Percentiles rank a stretch among this genome's conserved stretches.
phyloP scores from a whole-genome alignment of 2,113 vertebrate genomes.

The Meriones unguiculatus region DNA sequence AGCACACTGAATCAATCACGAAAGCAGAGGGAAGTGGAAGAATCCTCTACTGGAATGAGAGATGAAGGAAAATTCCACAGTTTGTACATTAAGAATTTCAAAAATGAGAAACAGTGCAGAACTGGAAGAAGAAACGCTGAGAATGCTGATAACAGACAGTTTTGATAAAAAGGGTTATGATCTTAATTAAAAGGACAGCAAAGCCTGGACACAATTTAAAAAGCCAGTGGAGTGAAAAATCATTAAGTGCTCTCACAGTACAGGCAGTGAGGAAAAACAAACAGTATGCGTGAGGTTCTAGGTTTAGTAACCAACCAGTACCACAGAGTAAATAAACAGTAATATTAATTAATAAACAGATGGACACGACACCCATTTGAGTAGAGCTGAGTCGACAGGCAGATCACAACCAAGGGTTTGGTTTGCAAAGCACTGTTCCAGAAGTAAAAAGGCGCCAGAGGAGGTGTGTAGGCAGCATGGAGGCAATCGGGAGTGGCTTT shows the following conservation, averaged over 20 bases:
- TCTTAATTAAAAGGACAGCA: slow-evolving; percentile 16
- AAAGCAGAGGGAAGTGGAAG: slow-evolving; percentile 28
- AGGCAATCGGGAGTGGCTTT: neutral
- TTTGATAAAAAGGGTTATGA: neutral
- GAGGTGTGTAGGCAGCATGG: neutral
- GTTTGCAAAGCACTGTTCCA: neutral
- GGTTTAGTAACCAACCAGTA: neutral
- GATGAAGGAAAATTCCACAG: neutral
- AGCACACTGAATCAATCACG: neutral
- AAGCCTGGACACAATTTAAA: neutral
- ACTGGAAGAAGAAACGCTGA: neutral
- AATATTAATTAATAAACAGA: neutral
- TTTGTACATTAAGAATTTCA: neutral
- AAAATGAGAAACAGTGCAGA: neutral
- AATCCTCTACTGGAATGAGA: neutral
- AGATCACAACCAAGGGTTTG: neutral
- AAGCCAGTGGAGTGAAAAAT: neutral
- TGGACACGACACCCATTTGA: neutral
- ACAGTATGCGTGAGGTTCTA: neutral
- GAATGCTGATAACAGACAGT: neutral
- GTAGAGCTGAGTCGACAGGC: neutral
- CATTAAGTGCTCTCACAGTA: neutral
- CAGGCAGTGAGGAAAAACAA: neutral
- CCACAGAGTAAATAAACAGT: neutral
- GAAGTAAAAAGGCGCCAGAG: neutral